Evolutionary conservation across 2,888 invertebrate genomes (phyloP), one percentile per base, ranked within the genome.

Genomic region (Macaria notata): DNA sequence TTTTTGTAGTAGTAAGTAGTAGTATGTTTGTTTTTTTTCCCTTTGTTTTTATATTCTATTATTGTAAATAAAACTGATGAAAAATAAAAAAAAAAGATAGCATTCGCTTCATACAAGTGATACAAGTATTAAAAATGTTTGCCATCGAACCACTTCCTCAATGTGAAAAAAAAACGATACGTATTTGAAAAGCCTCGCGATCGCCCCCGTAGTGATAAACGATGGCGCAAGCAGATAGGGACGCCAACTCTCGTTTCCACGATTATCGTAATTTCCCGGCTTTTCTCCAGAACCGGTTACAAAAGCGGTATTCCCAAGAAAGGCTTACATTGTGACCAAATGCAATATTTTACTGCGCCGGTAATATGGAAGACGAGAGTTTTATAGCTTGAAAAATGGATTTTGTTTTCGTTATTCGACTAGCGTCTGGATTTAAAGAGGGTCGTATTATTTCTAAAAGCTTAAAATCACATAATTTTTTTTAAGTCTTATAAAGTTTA

Each of bases 351-450:
- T 62, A 66, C 59, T 59, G 57, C 57, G 55, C 43, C 47, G 29
- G 54, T 56, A 59, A 63, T 62, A 65, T 57, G 54, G 55, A 39
- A 55, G 59, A 50, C 46, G 58, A 49, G 59, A 61, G 62, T 56
- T 66, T 66, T 66, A 65, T 62, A 43, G 64, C 59, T 57, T 59
- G 59, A 66, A 64, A 65, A 66, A 64, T 66, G 61, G 56, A 61
- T 62, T 64, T 64, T 64, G 60, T 63, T 63, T 63, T 59, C 56
- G 56, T 64, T 59, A 59, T 62, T 62, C 19, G 42, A 50, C 57
- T 56, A 19, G 19, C 43, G 48, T 46, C 43, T 46, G 41, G 47
- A 46, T 5, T 31, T 6, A 0, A 4, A 8, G 49, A 36, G 44
- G 44, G 4, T 9, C 31, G 52, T 0, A 41, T 39, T 9, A 8